Evolutionary conservation across 2,797 vertebrate genomes (phyloP), one percentile per base, ranked within the genome.

Genomic region (Hozukius guyotensis): DNA sequence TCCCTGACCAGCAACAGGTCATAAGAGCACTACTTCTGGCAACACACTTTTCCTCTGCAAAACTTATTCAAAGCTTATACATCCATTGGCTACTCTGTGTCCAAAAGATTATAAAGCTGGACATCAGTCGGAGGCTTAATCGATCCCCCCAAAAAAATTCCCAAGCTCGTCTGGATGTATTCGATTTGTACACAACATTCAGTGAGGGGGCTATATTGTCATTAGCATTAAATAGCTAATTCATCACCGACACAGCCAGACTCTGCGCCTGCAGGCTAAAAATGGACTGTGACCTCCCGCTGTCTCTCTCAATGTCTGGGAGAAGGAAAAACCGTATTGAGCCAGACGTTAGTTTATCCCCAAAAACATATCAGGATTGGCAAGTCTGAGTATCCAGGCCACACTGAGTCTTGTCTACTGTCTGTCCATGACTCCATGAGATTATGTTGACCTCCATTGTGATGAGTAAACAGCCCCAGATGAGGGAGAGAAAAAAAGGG

Each of bases 381-480:
- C 80, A 78, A 79, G 76, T 65, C 38, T 56, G 81, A 81, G 77
- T 34, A 79, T 78, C 83, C 72, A 31, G 79, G 71, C 82, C 75
- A 72, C 83, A 79, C 79, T 18, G 75, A 82, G 75, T 46, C 55
- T 32, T 20, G 76, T 83, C 88, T 55, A 75, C 81, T 72, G 77
- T 85, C 79, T 75, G 77, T 61, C 82, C 88, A 84, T 83, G 88
- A 90, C 78, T 90, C 88, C 84, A 82, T 85, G 87, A 88, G 82
- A 93, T 89, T 90, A 87, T 82, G 78, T 79, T 90, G 89, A 92
- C 88, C 89, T 92, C 85, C 38, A 16, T 59, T 76, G 85, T 84
- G 89, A 85, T 87, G 78, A 83, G 86, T 87, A 93, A 91, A 93
- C 87, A 90, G 63, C 52, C 12, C 36, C 64, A 63, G 82, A 78